Base-by-base conservation (phyloP, 2,888 invertebrate genomes). In the Hololepta plana region DNA sequence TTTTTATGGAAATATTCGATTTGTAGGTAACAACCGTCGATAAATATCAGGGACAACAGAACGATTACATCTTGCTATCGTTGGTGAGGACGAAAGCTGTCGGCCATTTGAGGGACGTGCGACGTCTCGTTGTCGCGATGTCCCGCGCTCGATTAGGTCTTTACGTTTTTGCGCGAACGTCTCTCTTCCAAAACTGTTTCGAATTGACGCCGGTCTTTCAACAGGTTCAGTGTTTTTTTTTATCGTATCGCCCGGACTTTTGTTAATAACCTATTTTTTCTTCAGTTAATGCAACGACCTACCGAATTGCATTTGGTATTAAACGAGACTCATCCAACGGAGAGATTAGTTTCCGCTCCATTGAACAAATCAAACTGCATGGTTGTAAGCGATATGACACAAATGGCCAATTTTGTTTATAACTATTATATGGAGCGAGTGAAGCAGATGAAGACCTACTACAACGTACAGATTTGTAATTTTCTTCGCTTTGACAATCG, bases 41-140 rank as follows among this genome's bases (percentile, higher is more conserved):
- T 59, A 95, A 96, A 50, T 99, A 93, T 54, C 98, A 99, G 50
- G 98, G 98, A 30, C 98, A 99, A 48, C 98, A 99, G 57, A 99
- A 99, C 55, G 98, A 99, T 57, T 91, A 87, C 46, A 91, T 99
- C 32, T 64, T 99, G 9, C 65, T 99, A 24, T 98, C 96, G 0
- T 58, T 99, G 23, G 98, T 99, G 12, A 69, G 95, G 34, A 96
- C 96, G 0, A 77, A 77, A 46, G 85, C 90, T 1, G 95, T 98
- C n/a, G 98, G 98, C 17, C 98, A 98, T 62, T 65, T 98, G 35
- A 64, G 96, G 15, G 98, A 98, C 59, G 84, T 96, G 1, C 67
- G 98, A 5, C 79, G 98, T 46, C 67, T 98, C 34, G 81, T 99
- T 21, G 98, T 99, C 3, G 98, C 98, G 3, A 87, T 98, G 71